Conservation (phyloP, 2,888 invertebrate genomes). For the Acanthacorydalis orientalis region DNA sequence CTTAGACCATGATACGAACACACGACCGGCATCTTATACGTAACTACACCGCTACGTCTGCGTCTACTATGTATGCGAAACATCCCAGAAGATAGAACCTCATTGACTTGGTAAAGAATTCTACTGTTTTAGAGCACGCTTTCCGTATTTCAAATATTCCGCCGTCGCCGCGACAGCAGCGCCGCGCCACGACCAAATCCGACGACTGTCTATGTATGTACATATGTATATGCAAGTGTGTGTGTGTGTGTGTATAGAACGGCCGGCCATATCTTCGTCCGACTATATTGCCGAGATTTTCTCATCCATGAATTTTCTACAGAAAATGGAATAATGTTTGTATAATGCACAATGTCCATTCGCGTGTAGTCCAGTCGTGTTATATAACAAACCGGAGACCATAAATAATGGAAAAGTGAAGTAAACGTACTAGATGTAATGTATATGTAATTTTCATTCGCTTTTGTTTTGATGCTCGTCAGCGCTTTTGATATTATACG, state of each 20-base stretch:
- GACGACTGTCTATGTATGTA: conserved; percentile 7
- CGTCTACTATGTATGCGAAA: neutral
- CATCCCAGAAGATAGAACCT: conserved; percentile 4
- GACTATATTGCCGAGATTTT: conserved; percentile 14
- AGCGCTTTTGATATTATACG: too few species aligned
- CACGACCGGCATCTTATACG: neutral
- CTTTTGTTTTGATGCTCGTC: too few species aligned
- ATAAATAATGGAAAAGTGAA: neutral
- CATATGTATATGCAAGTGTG: neutral
- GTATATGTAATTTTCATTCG: too few species aligned
- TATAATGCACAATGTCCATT: neutral
- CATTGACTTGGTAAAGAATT: conserved; percentile 19
- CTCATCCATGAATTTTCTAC: conserved; percentile 18
- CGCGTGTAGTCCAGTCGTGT: neutral
- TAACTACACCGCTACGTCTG: neutral
- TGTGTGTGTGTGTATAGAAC: neutral
- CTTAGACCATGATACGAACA: neutral
- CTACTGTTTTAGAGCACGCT: conserved; percentile 13
- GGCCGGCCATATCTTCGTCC: neutral
- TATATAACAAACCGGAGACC: neutral
- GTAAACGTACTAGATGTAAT: too few species aligned
- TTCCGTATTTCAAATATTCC: conserved; percentile 18
- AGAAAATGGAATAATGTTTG: conserved; percentile 22
- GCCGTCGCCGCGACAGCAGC: neutral
- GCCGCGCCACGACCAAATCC: conserved; percentile 14